Base-by-base conservation (phyloP, 1,140 invertebrate genomes). In the Euglossa dilemma region DNA sequence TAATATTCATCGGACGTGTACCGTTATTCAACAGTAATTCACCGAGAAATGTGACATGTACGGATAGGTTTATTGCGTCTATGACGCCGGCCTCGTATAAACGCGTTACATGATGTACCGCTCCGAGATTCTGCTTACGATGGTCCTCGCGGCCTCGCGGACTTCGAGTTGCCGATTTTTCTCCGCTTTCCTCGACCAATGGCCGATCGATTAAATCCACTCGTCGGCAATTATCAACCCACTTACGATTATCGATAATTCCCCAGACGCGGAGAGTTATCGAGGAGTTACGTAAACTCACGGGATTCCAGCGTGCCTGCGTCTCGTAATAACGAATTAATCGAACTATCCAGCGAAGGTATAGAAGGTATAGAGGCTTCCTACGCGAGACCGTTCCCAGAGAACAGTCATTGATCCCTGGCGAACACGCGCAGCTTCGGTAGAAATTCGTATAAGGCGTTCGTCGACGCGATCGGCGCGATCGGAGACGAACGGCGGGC, bases 51-150 rank as follows among this genome's bases (percentile, higher is more conserved):
- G 72, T 18, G 36, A 81, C 72, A 54, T 43, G 43, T 36, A 20
- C 50, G n/a, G 36, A 14, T 36, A 23, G 18, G 36, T 75, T 86
- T 71, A 75, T 63, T 63, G 76, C 57, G 36, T 28, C 64, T 72
- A 9, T 36, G 16, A 28, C 47, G 23, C 56, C 45, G 69, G 36
- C 63, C 43, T 59, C 45, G 23, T 45, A 54, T 59, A 47, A 66
- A 79, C 54, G 50, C 69, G 66, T 72, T 78, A 28, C 50, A 57
- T 76, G 72, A 84, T 87, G 84, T 87, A 87, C 59, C n/a, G 72
- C 81, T 25, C 12, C 56, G 14, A 2, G 36, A 78, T 77, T 63
- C 59, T 56, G 50, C 47, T 28, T 16, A 8, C 23, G 20, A 43
- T n/a, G n/a, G 25, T 63, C 78, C 59, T 25, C 52, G 57, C 54